Evolutionary conservation across 2,113 vertebrate species (phyloP).

Genomic region (Circaetus gallicus): DNA sequence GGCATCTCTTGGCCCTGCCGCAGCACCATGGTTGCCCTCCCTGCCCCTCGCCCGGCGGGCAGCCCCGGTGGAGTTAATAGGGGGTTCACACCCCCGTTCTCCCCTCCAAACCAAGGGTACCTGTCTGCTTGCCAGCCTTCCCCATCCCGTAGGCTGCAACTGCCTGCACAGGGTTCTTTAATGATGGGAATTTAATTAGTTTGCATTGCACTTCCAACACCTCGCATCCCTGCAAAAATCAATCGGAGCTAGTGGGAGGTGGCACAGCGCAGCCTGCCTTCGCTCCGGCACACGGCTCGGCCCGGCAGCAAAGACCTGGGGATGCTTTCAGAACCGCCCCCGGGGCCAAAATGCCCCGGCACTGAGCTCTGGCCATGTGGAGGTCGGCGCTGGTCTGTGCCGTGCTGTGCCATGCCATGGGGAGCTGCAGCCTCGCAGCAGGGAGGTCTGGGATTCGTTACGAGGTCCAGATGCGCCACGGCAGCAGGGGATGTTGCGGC

Average conservation of each 20-base stretch:
- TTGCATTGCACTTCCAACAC: not conserved
- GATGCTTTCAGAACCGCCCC: not conserved
- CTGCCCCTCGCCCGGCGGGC: not conserved
- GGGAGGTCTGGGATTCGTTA: not conserved
- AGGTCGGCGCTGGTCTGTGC: fast-evolving
- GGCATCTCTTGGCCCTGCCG: not conserved
- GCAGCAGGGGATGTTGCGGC: not conserved
- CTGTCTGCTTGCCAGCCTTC: not conserved
- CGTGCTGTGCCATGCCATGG: fast-evolving
- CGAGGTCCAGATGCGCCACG: not conserved
- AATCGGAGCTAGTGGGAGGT: not conserved
- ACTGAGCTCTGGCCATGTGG: fast-evolving
- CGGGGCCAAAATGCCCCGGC: not conserved
- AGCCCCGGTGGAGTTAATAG: not conserved
- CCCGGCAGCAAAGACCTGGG: not conserved
- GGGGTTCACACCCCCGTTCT: not conserved
- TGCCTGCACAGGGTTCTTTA: not conserved
- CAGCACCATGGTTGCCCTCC: not conserved
- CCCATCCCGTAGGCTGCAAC: not conserved
- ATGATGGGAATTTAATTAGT: not conserved
- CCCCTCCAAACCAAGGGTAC: not conserved
- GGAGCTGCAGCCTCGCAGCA: fast-evolving
- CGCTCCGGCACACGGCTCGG: fast-evolving
- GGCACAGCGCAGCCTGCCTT: not conserved
- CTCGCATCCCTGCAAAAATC: not conserved